Conservation (phyloP, 2,113 vertebrate genomes). For the Ibidorhyncha struthersii region DNA sequence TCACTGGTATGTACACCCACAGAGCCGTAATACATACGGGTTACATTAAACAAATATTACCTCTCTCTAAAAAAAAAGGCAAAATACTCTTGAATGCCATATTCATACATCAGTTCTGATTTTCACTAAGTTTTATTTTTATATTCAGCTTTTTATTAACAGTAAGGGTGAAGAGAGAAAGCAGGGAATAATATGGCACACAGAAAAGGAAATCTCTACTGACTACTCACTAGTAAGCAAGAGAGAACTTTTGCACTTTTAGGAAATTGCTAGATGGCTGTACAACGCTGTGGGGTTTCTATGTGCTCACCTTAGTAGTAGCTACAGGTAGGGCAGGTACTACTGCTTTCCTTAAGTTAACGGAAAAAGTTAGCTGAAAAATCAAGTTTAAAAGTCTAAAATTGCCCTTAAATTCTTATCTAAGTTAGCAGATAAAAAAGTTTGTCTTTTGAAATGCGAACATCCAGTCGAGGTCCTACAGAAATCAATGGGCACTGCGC, state of each 20-base stretch:
- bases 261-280: background rate
- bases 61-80: background rate
- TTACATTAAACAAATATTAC: background rate
- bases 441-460: background rate
- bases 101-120: background rate
- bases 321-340: background rate
- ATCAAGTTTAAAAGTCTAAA: background rate
- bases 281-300: background rate
- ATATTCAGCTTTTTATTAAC: slow-evolving; percentile 3
- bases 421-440: background rate
- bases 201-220: background rate
- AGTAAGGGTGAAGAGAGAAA: background rate
- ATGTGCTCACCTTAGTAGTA: background rate
- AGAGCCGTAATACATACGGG: background rate
- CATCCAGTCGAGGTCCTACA: background rate
- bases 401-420: background rate
- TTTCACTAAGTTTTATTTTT: background rate
- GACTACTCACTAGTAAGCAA: background rate
- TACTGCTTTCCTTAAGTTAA: background rate
- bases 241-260: background rate
- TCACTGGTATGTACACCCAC: background rate
- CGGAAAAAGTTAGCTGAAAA: background rate
- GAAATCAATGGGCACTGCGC: background rate
- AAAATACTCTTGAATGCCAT: background rate
- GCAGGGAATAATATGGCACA: background rate